Base-by-base conservation (phyloP, 1,140 invertebrate genomes). In the Drosophila littoralis region DNA sequence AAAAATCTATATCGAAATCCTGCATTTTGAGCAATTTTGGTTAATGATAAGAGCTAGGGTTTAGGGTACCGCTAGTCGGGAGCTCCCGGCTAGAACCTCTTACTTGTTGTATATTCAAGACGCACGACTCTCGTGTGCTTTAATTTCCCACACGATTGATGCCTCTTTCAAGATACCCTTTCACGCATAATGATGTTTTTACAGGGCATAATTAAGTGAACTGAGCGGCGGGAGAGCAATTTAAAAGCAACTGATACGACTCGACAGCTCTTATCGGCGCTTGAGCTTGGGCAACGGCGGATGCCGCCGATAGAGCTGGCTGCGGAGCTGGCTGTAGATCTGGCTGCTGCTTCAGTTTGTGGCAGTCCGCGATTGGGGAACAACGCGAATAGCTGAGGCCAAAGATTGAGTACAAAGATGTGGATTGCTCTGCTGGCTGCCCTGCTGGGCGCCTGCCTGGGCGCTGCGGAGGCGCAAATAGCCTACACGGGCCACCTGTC, bases 401-500 rank as follows among this genome's bases (percentile, higher is more conserved):
- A 15, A 33, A n/a, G 22, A 10, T 46, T 17, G 15, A 28, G 15
- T 9, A 8, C 28, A 52, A 65, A 46, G 38, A 65, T 70, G 50
- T 68, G 38, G 51, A 28, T 58, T 3, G 59, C 13, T 32, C 7
- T 67, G 15, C 22, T 69, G 15, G 17, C 42, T 45, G 42, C 61
- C 4, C 10, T 79, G 33, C 28, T 80, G 7, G 36, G 58, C 32
- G 42, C 8, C 13, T 40, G 6, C 33, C 4, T 73, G 33, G 60
- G 40, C 7, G n/a, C 15, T 32, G 42, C 7, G 2, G 38, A 57
- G 15, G 58, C 75, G 9, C 83, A 89, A 59, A 76, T 88, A 6
- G 67, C 70, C 8, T 90, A 80, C 38, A 61, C 38, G 7, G 52
- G 90, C 1, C 71, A 91, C 65, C 52, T 92, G 9, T 90, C 83